Conservation (phyloP, 2,797 vertebrate species). For the Bryconaethiops microstoma region DNA sequence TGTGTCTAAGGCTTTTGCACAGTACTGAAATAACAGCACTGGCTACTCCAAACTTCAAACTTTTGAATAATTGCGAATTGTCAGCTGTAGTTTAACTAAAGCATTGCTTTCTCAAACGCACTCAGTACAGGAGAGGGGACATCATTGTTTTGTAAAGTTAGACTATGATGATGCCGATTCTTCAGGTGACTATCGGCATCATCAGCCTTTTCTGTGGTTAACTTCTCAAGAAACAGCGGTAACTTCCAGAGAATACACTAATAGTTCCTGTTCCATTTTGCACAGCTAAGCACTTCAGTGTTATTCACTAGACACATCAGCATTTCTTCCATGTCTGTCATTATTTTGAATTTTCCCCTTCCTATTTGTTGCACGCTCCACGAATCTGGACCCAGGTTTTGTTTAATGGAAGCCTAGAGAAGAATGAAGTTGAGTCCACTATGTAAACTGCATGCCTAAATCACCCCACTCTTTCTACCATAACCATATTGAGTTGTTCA, state of each 20-base stretch:
- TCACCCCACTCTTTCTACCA: neutral
- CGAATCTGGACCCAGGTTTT: neutral
- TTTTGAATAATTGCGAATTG: neutral
- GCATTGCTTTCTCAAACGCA: neutral
- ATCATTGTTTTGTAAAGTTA: neutral
- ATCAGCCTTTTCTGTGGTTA: neutral
- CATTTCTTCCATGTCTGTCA: slow-evolving; percentile 2
- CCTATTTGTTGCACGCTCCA: neutral
- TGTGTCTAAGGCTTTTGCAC: no score
- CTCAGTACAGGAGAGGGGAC: no score
- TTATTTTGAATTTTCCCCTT: slow-evolving; percentile 11
- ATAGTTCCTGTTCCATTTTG: slow-evolving; percentile 16
- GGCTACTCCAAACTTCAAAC: no score
- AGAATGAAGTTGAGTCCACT: neutral
- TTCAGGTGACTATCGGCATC: no score
- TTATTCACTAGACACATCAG: neutral
- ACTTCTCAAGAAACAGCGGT: slow-evolving; percentile 17
- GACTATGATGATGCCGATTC: neutral
- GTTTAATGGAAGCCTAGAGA: neutral
- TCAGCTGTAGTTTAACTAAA: neutral
- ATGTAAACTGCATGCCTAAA: neutral
- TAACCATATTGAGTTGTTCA: neutral
- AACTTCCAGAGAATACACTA: neutral
- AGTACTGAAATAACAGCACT: no score
- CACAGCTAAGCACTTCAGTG: neutral